These are phyloP conservation scores for Chiloscyllium plagiosum DNA, from an alignment of 2,113 vertebrate genomes.

Conservation along the genomic window DNA sequence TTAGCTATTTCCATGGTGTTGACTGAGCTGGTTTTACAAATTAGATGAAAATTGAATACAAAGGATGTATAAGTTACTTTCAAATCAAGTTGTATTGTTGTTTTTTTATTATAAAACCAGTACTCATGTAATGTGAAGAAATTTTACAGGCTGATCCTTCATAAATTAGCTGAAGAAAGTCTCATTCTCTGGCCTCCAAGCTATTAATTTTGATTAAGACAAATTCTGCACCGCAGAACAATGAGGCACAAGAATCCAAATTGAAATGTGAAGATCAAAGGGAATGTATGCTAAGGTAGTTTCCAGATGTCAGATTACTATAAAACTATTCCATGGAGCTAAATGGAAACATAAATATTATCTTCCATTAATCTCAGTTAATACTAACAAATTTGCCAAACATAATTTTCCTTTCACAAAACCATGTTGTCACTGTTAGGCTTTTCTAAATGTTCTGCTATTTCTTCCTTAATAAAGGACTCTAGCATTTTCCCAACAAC, in stretches of 20 bases:
- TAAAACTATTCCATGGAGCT: not conserved
- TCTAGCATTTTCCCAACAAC: too few relatives aligned
- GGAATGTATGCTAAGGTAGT: not conserved
- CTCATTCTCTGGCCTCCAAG: not conserved
- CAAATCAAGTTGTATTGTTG: not conserved
- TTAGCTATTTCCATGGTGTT: not conserved
- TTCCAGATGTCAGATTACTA: not conserved
- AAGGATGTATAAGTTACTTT: not conserved
- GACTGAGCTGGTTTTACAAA: conserved; percentile 6
- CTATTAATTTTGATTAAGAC: not conserved
- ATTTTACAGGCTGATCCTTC: not conserved
- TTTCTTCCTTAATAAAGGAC: too few relatives aligned
- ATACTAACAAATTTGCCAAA: too few relatives aligned
- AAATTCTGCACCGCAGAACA: not conserved
- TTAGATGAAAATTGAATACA: not conserved
- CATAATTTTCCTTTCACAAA: too few relatives aligned
- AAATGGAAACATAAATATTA: not conserved
- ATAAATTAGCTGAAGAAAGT: not conserved
- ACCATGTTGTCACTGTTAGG: too few relatives aligned
- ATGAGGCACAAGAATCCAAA: not conserved
- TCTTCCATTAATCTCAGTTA: not conserved
- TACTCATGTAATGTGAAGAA: too few relatives aligned
- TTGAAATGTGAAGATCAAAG: not conserved
- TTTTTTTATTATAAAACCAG: not conserved
- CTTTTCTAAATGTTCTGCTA: too few relatives aligned